Percentiles rank a stretch among this genome's conserved stretches.
These are phyloP conservation scores for Hydrotaea diabolus DNA, from an alignment of 2,888 invertebrate species.

Conservation along the genomic window DNA sequence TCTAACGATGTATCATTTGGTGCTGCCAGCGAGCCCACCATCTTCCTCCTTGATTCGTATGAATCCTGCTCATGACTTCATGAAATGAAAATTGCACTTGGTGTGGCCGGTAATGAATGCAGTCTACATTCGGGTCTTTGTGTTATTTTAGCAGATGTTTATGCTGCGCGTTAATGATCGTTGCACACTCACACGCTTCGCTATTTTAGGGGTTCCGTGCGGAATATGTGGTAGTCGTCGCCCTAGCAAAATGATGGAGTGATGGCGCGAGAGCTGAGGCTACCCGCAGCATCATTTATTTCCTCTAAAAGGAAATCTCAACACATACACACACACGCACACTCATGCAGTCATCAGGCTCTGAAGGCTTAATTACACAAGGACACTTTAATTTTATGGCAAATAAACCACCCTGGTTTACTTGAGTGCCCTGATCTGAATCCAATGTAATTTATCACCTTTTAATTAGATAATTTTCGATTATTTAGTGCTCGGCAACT, in stretches of 20 bases:
- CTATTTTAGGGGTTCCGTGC: slow-evolving; percentile 42
- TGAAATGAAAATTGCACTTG: neutral
- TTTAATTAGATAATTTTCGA: slow-evolving; percentile 40
- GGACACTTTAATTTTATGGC: slow-evolving; percentile 63
- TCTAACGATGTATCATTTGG: slow-evolving; percentile 11
- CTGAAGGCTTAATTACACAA: slow-evolving; percentile 62
- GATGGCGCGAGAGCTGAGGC: slow-evolving; percentile 32
- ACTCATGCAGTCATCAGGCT: slow-evolving; percentile 5
- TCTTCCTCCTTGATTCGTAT: neutral
- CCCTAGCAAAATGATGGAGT: slow-evolving; percentile 10
- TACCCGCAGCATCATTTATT: slow-evolving; percentile 50
- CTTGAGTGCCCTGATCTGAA: neutral
- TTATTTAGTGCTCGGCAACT: slow-evolving; percentile 20
- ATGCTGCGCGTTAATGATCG: slow-evolving; percentile 55
- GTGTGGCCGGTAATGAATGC: neutral
- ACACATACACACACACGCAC: slow-evolving; percentile 19
- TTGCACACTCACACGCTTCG: slow-evolving; percentile 12
- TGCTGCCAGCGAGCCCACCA: too few species aligned
- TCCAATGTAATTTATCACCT: slow-evolving; percentile 26
- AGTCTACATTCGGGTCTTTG: neutral
- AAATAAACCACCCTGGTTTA: slow-evolving; percentile 61
- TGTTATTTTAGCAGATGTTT: slow-evolving; percentile 59
- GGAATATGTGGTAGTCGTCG: neutral
- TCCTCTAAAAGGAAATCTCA: slow-evolving; percentile 17
- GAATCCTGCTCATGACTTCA: neutral